Evolutionary conservation across 2,113 vertebrate species (phyloP).

Genomic region (Psilopogon haemacephalus): DNA sequence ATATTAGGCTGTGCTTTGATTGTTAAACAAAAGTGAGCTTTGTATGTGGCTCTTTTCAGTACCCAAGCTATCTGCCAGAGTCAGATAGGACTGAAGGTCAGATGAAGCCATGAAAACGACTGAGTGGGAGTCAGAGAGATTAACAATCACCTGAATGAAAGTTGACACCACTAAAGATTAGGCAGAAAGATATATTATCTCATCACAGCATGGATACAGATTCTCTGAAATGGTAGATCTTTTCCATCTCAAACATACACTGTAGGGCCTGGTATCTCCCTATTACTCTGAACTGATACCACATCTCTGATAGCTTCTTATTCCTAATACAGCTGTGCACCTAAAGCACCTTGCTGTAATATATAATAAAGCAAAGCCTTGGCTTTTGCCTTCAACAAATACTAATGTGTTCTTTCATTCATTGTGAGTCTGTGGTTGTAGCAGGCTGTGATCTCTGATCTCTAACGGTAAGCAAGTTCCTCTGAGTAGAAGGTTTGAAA

Average conservation of each 20-base stretch:
- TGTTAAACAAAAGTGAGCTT: not conserved
- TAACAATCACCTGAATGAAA: slow-evolving; percentile 38
- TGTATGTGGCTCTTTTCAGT: not conserved
- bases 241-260: slow-evolving; percentile 1
- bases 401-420: not conserved
- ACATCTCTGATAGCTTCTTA: not conserved
- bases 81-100: slow-evolving; percentile 9
- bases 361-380: slow-evolving; percentile 7
- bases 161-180: slow-evolving; percentile 34
- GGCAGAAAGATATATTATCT: slow-evolving; percentile 19
- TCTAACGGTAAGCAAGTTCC: not conserved
- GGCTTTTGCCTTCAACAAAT: not conserved
- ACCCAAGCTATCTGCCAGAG: not conserved
- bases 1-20: not conserved
- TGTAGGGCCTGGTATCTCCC: not conserved
- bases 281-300: not conserved
- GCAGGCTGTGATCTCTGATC: slow-evolving; percentile 37
- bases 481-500: slow-evolving; percentile 27
- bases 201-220: not conserved
- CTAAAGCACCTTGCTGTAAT: not conserved
- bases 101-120: slow-evolving; percentile 5
- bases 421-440: slow-evolving; percentile 10
- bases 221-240: slow-evolving; percentile 1
- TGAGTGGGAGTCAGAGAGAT: not conserved
- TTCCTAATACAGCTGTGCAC: not conserved